These are phyloP conservation scores for Metopolophium dirhodum DNA, from an alignment of 1,140 invertebrate genomes.

Conservation along the genomic window DNA sequence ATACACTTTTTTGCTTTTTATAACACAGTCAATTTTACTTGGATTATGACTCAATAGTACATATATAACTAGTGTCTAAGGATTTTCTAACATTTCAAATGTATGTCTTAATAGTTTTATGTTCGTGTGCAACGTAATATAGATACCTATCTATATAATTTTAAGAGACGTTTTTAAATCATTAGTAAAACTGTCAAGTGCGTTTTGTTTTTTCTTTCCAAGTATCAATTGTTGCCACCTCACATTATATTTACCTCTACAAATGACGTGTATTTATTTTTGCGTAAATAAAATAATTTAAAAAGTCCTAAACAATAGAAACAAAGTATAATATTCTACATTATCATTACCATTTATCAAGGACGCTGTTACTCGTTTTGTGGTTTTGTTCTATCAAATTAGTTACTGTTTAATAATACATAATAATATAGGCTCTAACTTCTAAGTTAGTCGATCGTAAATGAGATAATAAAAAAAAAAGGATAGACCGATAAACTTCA, in stretches of 20 bases:
- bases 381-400: conserved; percentile 36
- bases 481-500: background rate
- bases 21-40: background rate
- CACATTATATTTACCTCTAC: background rate
- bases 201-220: background rate
- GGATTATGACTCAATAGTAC: background rate
- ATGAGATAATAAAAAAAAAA: background rate
- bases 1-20: background rate
- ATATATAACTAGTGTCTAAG: background rate
- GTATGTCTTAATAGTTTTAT: background rate
- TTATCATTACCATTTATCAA: conserved; percentile 19
- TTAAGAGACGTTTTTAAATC: background rate
- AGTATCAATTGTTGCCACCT: background rate
- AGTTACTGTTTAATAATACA: background rate
- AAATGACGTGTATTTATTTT: background rate
- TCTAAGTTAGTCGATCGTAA: conserved; percentile 4
- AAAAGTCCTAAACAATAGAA: background rate
- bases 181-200: background rate
- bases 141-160: background rate
- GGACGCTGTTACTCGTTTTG: conserved; percentile 18
- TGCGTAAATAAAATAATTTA: conserved; percentile 3
- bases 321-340: background rate
- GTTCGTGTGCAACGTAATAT: background rate
- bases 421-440: conserved; percentile 3
- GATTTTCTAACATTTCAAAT: background rate